Base-by-base conservation (phyloP, 2,113 vertebrate species). In the Bubo bubo region DNA sequence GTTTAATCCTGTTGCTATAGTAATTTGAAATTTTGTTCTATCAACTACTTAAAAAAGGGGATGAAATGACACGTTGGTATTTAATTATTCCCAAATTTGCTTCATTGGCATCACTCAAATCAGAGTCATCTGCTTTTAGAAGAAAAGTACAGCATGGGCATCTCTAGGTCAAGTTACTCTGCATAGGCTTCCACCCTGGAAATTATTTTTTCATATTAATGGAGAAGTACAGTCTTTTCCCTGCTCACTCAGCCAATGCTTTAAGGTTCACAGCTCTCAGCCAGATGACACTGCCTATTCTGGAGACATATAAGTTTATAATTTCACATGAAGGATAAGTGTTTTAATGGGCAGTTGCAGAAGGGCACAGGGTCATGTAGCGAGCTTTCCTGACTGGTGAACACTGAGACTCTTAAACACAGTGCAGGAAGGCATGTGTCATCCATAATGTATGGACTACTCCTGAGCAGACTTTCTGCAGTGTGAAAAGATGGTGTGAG, bases 1-100 rank as follows among this genome's bases (percentile, higher is more conserved):
- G 58, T 87, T 93, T 93, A 79, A 90, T 56, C n/a, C 41, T 45
- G 66, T 97, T 91, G 49, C 77, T 82, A 49, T 58, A 79, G 89
- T 37, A 90, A 90, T 79, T 73, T 58, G 62, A 85, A 89, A 85
- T 85, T 94, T 73, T 85, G 6, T 85, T 85, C 39, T 90, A 39
- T 58, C 53, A 90, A 2, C 55, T 45, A 23, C 39, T 70, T 70
- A 24, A 82, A 85, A 88, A 79, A 6, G 14, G 32, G 35, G 30
- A 64, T 93, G 41, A 90, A 95, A 82, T 12, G 71, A 66, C n/a
- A 35, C 0, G 5, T 32, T 59, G 70, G 22, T 76, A 70, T 90
- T 87, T 79, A 67, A 72, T 82, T 89, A 64, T 79, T 96, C 49
- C 45, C 30, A 62, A 84, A 47, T 86, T 70, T 66, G 14, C 86